Conservation (phyloP, 2,113 vertebrate species). For the Cyrtonyx montezumae region DNA sequence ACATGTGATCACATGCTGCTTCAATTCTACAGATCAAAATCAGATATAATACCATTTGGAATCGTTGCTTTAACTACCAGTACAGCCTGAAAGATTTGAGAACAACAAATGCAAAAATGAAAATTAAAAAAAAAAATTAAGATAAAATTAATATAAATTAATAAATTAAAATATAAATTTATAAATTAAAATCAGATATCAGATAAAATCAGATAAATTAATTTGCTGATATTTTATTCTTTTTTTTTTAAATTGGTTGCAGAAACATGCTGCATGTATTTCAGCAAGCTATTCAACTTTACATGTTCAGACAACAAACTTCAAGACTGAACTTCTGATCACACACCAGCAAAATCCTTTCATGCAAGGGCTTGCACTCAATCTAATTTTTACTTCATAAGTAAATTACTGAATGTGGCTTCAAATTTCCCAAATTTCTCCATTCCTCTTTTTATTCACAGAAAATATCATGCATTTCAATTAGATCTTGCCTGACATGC, state of each 20-base stretch:
- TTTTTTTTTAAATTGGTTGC: not conserved
- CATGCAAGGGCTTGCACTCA: not conserved
- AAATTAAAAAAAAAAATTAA: not conserved
- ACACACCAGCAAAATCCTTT: not conserved
- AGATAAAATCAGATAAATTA: no score
- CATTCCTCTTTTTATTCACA: not conserved
- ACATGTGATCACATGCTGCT: slow-evolving; percentile 35
- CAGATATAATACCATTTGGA: slow-evolving; percentile 18
- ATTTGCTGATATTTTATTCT: not conserved
- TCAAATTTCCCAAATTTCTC: not conserved
- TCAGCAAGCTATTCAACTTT: not conserved
- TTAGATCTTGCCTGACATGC: not conserved
- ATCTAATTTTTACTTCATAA: slow-evolving; percentile 13
- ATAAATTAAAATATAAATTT: no score
- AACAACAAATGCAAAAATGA: not conserved
- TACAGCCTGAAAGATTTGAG: not conserved
- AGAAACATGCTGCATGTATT: not conserved
- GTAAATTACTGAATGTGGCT: not conserved
- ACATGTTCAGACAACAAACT: not conserved
- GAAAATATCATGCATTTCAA: not conserved
- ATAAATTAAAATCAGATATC: no score
- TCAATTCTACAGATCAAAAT: slow-evolving; percentile 67
- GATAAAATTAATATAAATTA: no score
- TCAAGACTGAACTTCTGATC: not conserved
- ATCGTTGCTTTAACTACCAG: not conserved